Percentiles rank a stretch among this genome's conserved stretches.
phyloP scores from a whole-genome alignment of 2,113 vertebrate species.

The Urocitellus parryii region DNA sequence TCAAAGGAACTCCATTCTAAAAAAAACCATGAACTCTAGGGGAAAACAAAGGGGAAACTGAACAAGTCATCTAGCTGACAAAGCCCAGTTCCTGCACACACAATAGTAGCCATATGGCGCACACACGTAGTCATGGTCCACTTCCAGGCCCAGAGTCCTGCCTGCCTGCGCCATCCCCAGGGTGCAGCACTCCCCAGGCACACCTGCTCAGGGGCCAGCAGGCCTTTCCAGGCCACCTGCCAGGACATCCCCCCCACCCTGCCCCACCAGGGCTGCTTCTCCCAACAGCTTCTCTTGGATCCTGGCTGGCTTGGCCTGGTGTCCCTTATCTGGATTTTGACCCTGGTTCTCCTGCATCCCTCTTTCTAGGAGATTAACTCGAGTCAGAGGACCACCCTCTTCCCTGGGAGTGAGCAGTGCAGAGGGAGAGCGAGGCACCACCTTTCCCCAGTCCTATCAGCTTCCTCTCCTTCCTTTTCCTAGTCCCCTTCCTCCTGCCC shows the following conservation, averaged over 20 bases:
- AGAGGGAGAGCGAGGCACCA: background rate
- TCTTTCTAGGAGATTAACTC: background rate
- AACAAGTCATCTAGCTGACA: background rate
- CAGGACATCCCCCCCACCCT: too few species aligned
- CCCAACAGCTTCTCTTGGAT: background rate
- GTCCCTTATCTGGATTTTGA: background rate
- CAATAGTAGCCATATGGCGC: background rate
- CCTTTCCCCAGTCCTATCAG: background rate
- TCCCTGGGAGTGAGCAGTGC: background rate
- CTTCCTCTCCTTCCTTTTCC: background rate
- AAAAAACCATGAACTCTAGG: background rate
- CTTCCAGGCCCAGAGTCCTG: background rate
- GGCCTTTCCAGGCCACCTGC: background rate
- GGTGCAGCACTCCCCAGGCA: background rate
- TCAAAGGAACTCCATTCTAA: background rate
- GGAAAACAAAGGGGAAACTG: background rate
- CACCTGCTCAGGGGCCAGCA: background rate
- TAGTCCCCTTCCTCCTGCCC: too few species aligned
- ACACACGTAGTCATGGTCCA: rapidly evolving
- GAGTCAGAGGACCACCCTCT: background rate
- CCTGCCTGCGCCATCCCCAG: too few species aligned
- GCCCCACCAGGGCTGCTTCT: background rate
- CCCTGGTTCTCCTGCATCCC: background rate
- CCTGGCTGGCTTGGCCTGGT: background rate
- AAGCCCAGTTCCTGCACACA: background rate